Evolutionary conservation across 1,140 invertebrate genomes (phyloP).

Genomic region (Drosophila funebris): DNA sequence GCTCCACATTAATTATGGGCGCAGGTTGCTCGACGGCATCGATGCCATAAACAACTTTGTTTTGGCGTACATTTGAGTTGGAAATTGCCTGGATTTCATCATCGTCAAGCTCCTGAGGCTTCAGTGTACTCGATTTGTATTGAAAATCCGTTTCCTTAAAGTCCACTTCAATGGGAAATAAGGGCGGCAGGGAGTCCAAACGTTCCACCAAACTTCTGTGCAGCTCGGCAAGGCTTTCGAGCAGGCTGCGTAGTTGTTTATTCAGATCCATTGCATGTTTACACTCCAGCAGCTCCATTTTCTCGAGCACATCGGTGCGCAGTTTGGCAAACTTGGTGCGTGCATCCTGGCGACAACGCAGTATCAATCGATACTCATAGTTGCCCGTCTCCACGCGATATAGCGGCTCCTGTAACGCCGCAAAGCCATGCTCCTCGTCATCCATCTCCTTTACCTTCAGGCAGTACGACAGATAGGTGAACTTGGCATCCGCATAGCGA

Average conservation of each 20-base stretch:
- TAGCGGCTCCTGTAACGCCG: slow-evolving; percentile 96
- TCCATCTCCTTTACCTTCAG: slow-evolving; percentile 99
- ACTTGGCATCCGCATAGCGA: slow-evolving; percentile 99
- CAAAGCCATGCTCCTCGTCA: slow-evolving; percentile 98
- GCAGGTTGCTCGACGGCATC: slow-evolving; percentile 75
- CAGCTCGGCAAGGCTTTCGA: slow-evolving; percentile 92
- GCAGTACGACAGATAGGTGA: slow-evolving; percentile 99
- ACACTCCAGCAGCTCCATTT: slow-evolving; percentile 98
- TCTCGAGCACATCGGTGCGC: slow-evolving; percentile 97
- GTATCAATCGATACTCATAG: slow-evolving; percentile 98
- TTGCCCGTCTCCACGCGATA: slow-evolving; percentile 99
- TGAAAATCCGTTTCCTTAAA: slow-evolving; percentile 95
- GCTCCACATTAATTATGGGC: slow-evolving; percentile 62
- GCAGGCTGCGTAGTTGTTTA: slow-evolving; percentile 91
- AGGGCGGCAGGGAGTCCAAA: slow-evolving; percentile 88
- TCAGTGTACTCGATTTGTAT: slow-evolving; percentile 88
- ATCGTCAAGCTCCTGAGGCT: slow-evolving; percentile 84
- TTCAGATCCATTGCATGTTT: slow-evolving; percentile 98
- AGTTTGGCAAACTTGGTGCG: slow-evolving; percentile 95
- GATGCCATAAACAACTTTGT: slow-evolving; percentile 64
- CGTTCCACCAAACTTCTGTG: slow-evolving; percentile 87
- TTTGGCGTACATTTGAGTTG: slow-evolving; percentile 5
- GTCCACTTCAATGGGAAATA: slow-evolving; percentile 99
- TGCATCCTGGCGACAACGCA: slow-evolving; percentile 97
- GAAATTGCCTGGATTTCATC: slow-evolving; percentile 83